Percentiles rank a stretch among this genome's conserved stretches.
Conservation (phyloP, 2,113 vertebrate species). For the Pygoscelis antarcticus region DNA sequence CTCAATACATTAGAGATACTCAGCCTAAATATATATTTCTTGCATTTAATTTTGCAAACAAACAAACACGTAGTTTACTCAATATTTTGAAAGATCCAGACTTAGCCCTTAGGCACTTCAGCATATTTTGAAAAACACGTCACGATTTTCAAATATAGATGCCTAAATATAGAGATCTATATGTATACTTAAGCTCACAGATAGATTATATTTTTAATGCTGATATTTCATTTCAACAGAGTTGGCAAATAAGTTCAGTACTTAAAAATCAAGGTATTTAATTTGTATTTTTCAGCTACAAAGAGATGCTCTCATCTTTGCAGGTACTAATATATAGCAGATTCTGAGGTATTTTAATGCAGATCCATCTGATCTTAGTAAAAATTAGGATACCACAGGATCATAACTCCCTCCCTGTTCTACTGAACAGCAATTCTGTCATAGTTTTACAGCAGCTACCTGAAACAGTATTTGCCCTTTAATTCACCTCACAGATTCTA, state of each 20-base stretch:
- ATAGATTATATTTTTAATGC: background rate
- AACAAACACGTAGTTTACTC: background rate
- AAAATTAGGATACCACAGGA: background rate
- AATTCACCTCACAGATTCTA: background rate
- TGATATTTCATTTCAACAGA: background rate
- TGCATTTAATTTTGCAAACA: background rate
- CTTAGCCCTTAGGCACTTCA: background rate
- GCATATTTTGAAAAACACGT: background rate
- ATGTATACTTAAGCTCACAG: background rate
- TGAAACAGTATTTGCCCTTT: background rate
- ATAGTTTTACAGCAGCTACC: background rate
- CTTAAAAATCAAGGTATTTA: background rate
- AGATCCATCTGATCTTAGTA: background rate
- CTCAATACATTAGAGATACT: background rate
- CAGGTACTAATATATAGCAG: background rate
- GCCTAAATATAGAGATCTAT: background rate
- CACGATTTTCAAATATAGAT: background rate
- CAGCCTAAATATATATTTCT: background rate
- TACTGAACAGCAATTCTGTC: background rate
- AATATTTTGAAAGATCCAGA: background rate
- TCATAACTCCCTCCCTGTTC: background rate
- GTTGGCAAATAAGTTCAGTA: background rate
- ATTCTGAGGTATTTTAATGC: background rate
- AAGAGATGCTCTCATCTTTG: background rate
- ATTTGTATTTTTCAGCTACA: background rate